Conservation (phyloP, 2,797 vertebrate genomes). For the Rhabdomys pumilio region DNA sequence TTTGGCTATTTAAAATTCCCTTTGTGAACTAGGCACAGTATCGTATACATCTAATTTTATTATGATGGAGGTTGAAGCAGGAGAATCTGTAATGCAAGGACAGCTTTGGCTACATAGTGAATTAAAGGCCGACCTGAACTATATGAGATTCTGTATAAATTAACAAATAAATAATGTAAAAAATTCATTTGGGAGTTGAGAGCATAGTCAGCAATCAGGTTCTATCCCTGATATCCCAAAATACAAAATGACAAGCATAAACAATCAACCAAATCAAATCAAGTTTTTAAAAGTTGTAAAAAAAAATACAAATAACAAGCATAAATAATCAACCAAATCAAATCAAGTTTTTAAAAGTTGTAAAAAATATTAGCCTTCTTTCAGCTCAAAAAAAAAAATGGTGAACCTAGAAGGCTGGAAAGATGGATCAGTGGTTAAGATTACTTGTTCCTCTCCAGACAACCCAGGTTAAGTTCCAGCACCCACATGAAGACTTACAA, state of each 20-base stretch:
- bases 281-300: neutral
- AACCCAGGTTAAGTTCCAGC: too few relatives aligned
- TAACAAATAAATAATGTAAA: neutral
- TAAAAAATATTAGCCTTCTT: neutral
- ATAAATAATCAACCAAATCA: conserved; percentile 39
- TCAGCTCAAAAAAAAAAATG: neutral
- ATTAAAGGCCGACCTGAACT: neutral
- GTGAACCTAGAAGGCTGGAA: neutral
- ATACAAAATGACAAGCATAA: neutral
- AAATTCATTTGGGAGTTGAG: neutral
- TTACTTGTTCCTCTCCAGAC: neutral
- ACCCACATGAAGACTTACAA: neutral
- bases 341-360: conserved; percentile 17
- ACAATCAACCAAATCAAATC: conserved; percentile 34
- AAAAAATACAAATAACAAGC: neutral
- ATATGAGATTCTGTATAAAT: neutral
- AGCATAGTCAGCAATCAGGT: neutral
- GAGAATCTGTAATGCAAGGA: neutral
- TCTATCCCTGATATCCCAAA: neutral
- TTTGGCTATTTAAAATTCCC: conserved; percentile 45
- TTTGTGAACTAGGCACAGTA: neutral
- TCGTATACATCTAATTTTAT: neutral
- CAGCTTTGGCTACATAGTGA: neutral
- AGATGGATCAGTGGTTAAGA: neutral
- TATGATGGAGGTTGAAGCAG: neutral